phyloP scores from a whole-genome alignment of 2,113 vertebrate genomes.

The Sapajus apella region DNA sequence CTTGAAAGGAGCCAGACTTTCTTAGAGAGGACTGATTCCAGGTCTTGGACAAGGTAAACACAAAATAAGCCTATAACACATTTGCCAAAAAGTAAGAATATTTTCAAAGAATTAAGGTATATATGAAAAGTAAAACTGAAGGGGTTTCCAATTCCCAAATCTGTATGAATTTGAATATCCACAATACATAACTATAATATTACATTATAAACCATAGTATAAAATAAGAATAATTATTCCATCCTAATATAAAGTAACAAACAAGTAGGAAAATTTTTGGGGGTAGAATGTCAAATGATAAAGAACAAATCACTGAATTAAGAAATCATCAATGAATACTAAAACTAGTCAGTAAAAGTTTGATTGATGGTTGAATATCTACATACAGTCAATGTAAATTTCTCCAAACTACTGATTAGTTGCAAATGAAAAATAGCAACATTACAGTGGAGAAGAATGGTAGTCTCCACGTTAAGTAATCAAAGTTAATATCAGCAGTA shows the following conservation, averaged over 20 bases:
- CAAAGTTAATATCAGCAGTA: neutral
- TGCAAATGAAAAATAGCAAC: neutral
- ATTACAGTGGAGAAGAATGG: neutral
- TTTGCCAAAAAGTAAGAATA: neutral
- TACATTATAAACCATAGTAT: neutral
- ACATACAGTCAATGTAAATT: neutral
- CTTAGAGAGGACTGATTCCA: neutral
- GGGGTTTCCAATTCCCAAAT: neutral
- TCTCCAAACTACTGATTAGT: neutral
- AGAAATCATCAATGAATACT: neutral
- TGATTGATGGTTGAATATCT: neutral
- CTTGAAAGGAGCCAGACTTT: neutral
- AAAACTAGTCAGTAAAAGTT: neutral
- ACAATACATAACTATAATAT: neutral
- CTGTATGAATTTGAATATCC: neutral
- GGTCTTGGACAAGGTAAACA: neutral
- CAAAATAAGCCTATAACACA: neutral
- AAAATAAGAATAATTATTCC: neutral
- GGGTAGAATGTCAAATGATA: neutral
- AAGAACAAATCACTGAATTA: neutral
- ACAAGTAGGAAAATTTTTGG: neutral
- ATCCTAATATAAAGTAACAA: neutral
- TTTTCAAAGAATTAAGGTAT: neutral
- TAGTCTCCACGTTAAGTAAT: neutral
- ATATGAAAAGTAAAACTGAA: neutral